These are phyloP conservation scores for Carassius carassius DNA, from an alignment of 2,113 vertebrate genomes.

Conservation along the genomic window DNA sequence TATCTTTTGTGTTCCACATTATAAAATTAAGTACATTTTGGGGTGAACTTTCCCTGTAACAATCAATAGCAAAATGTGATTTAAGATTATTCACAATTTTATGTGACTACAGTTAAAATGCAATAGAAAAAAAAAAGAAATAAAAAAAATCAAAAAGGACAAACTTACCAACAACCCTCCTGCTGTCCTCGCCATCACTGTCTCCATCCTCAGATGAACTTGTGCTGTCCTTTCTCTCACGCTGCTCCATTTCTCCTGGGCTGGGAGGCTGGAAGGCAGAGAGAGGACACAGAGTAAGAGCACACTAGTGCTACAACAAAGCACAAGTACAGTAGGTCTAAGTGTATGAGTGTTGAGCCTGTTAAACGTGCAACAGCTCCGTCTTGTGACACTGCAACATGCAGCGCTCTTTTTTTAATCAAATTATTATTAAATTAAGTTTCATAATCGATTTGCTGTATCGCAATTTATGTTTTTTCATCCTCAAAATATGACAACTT, in stretches of 20 bases:
- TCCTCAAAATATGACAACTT: too few species aligned
- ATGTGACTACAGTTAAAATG: neutral
- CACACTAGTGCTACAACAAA: neutral
- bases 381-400: too few species aligned
- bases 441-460: too few species aligned
- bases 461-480: too few species aligned
- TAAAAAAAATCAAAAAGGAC: neutral
- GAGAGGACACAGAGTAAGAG: neutral
- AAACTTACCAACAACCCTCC: conserved; percentile 21
- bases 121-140: neutral
- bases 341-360: neutral
- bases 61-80: neutral
- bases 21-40: neutral
- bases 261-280: conserved; percentile 36
- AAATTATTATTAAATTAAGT: too few species aligned
- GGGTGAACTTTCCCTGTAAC: neutral
- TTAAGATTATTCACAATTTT: too few species aligned
- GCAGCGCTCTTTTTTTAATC: too few species aligned
- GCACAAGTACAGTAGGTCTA: conserved; percentile 5
- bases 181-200: neutral
- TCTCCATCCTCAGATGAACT: conserved; percentile 53
- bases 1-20: neutral
- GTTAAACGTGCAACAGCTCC: too few species aligned
- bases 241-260: conserved; percentile 23
- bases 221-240: conserved; percentile 40